A percentile compares a stretch with the other conserved stretches of the same genome.
phyloP scores from a whole-genome alignment of 1,140 invertebrate genomes.

The Drosophila tani region DNA sequence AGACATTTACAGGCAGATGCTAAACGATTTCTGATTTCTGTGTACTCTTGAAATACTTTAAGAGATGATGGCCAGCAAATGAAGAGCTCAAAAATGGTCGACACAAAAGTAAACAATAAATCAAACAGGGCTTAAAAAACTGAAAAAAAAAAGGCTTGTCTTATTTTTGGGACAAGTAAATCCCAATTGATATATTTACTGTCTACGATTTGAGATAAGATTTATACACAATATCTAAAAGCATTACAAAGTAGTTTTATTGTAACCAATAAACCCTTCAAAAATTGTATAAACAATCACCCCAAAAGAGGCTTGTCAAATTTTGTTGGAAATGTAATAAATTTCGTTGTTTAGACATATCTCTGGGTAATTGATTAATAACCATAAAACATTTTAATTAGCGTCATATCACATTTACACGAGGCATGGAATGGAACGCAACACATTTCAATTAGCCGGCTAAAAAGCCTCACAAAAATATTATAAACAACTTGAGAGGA shows the following conservation, averaged over 20 bases:
- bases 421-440: slow-evolving; percentile 3
- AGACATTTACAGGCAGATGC: slow-evolving; percentile 6
- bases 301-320: slow-evolving; percentile 3
- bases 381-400: slow-evolving; percentile 43
- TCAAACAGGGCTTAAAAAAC: not conserved
- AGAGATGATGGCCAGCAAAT: not conserved
- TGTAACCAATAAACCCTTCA: slow-evolving; percentile 4
- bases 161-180: not conserved
- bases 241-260: not conserved
- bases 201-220: slow-evolving; percentile 3
- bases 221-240: slow-evolving; percentile 1
- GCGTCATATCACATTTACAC: slow-evolving; percentile 7
- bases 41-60: slow-evolving; percentile 1
- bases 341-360: slow-evolving; percentile 3
- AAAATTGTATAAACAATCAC: not conserved
- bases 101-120: not conserved
- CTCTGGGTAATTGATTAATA: slow-evolving; percentile 18
- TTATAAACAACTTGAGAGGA: slow-evolving; percentile 2
- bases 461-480: slow-evolving; percentile 21
- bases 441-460: slow-evolving; percentile 16
- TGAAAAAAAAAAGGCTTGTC: too few relatives aligned
- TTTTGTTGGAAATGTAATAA: slow-evolving; percentile 24
- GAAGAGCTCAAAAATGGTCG: not conserved
- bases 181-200: not conserved
- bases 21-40: slow-evolving; percentile 6